These are phyloP conservation scores for Poecile montanus DNA, from an alignment of 2,797 vertebrate genomes.

Conservation along the genomic window DNA sequence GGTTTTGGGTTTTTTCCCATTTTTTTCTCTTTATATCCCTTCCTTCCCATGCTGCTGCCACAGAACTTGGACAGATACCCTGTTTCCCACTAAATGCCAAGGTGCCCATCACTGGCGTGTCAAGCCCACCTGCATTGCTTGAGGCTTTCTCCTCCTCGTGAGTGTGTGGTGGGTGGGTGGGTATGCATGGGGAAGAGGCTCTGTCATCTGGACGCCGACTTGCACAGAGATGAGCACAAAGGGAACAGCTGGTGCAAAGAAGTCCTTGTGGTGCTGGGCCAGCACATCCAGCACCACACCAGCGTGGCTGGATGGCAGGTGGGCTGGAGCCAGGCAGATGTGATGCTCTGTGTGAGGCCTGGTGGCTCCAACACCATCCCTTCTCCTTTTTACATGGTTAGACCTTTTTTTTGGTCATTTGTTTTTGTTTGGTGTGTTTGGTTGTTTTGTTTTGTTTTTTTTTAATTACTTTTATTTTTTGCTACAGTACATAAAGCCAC, in stretches of 20 bases:
- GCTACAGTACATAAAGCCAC: neutral
- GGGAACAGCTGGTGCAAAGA: neutral
- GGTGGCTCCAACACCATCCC: conserved; percentile 20
- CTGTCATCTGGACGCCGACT: neutral
- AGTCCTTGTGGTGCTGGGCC: neutral
- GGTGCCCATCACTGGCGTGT: neutral
- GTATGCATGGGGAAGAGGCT: neutral
- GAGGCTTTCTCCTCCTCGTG: neutral
- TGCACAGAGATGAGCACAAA: neutral
- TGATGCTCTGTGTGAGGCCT: neutral
- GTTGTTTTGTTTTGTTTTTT: no score
- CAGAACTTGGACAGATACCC: conserved; percentile 58
- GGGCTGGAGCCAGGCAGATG: neutral
- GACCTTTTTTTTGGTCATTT: neutral
- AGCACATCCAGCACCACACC: neutral
- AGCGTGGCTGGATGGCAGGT: neutral
- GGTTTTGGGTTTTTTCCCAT: neutral
- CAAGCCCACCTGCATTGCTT: neutral
- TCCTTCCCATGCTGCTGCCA: conserved; percentile 25
- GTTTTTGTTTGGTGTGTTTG: no score
- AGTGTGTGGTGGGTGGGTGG: neutral
- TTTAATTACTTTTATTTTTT: neutral
- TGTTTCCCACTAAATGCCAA: conserved; percentile 52
- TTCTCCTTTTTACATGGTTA: conserved; percentile 57
- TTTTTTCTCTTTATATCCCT: conserved; percentile 48